These are phyloP conservation scores for Gobio gobio DNA, from an alignment of 2,113 vertebrate genomes.

Conservation along the genomic window DNA sequence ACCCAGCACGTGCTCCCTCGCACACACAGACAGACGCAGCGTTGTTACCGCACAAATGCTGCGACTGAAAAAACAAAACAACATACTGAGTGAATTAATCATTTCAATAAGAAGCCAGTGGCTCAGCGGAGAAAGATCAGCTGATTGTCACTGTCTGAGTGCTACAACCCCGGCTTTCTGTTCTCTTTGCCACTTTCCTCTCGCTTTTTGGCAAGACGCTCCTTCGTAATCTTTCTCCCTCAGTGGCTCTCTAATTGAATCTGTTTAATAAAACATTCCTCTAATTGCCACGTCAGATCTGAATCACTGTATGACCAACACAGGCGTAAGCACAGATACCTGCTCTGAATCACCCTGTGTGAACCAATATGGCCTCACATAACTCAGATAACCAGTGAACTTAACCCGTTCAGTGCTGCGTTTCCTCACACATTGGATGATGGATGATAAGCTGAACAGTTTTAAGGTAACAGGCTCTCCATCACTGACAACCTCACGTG, in stretches of 20 bases:
- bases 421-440: slow-evolving; percentile 9
- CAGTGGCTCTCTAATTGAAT: slow-evolving; percentile 25
- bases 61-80: slow-evolving; percentile 32
- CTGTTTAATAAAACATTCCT: slow-evolving; percentile 39
- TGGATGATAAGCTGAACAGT: slow-evolving; percentile 8
- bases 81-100: slow-evolving; percentile 49
- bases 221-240: slow-evolving; percentile 33
- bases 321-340: slow-evolving; percentile 15
- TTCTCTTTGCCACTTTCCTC: slow-evolving; percentile 22
- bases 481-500: background rate
- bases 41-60: background rate
- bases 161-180: slow-evolving; percentile 18
- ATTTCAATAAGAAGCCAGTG: slow-evolving; percentile 53
- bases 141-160: slow-evolving; percentile 34
- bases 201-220: slow-evolving; percentile 11
- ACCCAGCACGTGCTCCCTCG: background rate
- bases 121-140: slow-evolving; percentile 35
- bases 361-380: background rate
- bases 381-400: background rate
- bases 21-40: slow-evolving; percentile 1
- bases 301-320: slow-evolving; percentile 19
- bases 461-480: background rate
- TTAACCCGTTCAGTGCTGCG: background rate
- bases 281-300: slow-evolving; percentile 38
- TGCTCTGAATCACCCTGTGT: background rate